Evolutionary conservation across 2,797 vertebrate genomes (phyloP), one percentile per base, ranked within the genome.

Genomic region (Periophthalmus magnuspinnatus): DNA sequence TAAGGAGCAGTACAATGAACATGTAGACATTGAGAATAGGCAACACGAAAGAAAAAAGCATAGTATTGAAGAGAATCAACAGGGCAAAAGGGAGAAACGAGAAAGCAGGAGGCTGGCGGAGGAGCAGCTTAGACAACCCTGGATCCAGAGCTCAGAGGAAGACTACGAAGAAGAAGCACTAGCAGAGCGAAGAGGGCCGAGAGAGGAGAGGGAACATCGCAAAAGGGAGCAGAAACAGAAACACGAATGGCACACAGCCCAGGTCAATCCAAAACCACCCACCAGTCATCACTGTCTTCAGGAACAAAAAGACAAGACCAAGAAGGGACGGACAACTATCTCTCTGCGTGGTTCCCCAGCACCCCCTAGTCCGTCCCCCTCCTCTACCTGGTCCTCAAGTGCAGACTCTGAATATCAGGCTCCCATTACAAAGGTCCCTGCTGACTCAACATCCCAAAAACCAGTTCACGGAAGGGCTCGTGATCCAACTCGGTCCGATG

Each of bases 91-190:
- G 67, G 89, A 88, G 69, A 81, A 80, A 80, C 91, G 88, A 81
- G 88, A 90, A 87, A 88, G 91, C 78, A 90, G 68, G 8, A 95
- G 93, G 91, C 77, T 93, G 92, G 71, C 93, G 84, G 92, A 93
- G 79, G 90, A 90, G 87, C 90, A 92, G 84, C 84, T 92, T n/a
- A 92, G 88, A 88, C 90, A 72, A 64, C 85, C 86, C 81, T 92
- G 90, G 89, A 84, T 90, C 79, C 84, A 88, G 69, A 90, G 84
- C 74, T 93, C 89, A 1, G 70, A 79, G 33, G 91, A 90, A 63
- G 88, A 88, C 69, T 94, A 76, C 66, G 89, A 90, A 65, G 85
- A 90, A 22, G 87, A 82, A 2, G 81, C 0, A 68, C 82, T 5
- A 87, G 86, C 67, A 89, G 94, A 75, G 91, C 91, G 71, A 83